Conservation (phyloP, 2,888 invertebrate genomes). For the Muschampia plurimacula region DNA sequence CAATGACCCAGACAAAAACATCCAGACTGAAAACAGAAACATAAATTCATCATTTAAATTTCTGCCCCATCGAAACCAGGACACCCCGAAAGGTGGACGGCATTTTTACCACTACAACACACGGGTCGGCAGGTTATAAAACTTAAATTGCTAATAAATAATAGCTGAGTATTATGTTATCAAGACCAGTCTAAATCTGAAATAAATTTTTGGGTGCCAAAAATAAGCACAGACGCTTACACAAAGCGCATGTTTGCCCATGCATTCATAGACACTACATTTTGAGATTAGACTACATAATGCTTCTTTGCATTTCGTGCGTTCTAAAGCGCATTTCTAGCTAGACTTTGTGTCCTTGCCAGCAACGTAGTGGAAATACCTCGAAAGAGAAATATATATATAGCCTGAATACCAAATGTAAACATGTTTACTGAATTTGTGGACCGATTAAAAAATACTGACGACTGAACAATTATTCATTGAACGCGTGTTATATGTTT, state of each 20-base stretch:
- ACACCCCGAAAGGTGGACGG: no score
- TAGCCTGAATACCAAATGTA: slow-evolving; percentile 71
- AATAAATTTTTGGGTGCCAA: slow-evolving; percentile 5
- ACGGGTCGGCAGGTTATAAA: no score
- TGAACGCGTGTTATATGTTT: slow-evolving; percentile 39
- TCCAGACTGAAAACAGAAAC: no score
- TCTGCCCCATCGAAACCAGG: no score
- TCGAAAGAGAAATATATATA: slow-evolving; percentile 76
- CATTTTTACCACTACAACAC: no score
- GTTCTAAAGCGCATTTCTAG: slow-evolving; percentile 57
- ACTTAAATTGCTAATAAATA: no score
- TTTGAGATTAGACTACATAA: slow-evolving; percentile 51
- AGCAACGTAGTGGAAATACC: slow-evolving; percentile 72
- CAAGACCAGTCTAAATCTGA: not conserved
- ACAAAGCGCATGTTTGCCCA: slow-evolving; percentile 24
- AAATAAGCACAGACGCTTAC: slow-evolving; percentile 25
- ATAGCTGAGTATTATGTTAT: not conserved
- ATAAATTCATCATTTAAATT: no score
- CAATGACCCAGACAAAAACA: no score
- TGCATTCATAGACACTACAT: slow-evolving; percentile 31
- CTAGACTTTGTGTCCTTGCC: slow-evolving; percentile 55
- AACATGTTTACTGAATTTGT: slow-evolving; percentile 77
- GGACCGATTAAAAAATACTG: slow-evolving; percentile 71
- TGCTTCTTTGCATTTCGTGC: slow-evolving; percentile 52
- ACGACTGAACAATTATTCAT: slow-evolving; percentile 66